Percentiles rank a stretch among this genome's conserved stretches.
These are phyloP conservation scores for Heliothis peltigera DNA, from an alignment of 2,888 invertebrate species.

Conservation along the genomic window DNA sequence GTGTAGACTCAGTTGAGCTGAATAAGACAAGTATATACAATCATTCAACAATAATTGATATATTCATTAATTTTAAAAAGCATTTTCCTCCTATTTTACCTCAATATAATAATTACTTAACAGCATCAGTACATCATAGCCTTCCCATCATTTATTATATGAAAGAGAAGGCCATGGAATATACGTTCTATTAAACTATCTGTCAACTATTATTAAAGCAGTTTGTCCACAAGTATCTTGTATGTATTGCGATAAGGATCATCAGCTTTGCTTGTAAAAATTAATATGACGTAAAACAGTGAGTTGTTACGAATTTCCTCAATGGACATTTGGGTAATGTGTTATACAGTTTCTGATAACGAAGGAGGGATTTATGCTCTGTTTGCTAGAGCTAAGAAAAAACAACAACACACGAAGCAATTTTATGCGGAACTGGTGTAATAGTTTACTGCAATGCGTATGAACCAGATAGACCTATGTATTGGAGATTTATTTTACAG, in stretches of 20 bases:
- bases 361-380: not conserved
- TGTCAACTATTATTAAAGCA: conserved; percentile 23
- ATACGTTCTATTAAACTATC: conserved; percentile 24
- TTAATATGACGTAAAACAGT: conserved; percentile 23
- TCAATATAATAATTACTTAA: too few relatives aligned
- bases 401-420: too few relatives aligned
- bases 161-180: conserved; percentile 37
- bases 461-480: too few relatives aligned
- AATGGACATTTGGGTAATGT: conserved; percentile 5
- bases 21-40: too few relatives aligned
- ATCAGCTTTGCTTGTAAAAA: conserved; percentile 19
- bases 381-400: not conserved
- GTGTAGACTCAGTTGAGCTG: too few relatives aligned
- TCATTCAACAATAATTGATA: too few relatives aligned
- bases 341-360: not conserved
- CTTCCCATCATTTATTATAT: conserved; percentile 12
- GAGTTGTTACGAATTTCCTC: conserved; percentile 21
- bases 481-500: too few relatives aligned
- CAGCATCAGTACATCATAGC: conserved; percentile 3
- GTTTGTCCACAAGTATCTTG: conserved; percentile 3
- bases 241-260: conserved; percentile 43
- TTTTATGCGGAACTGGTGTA: too few relatives aligned
- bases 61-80: too few relatives aligned
- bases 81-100: too few relatives aligned
- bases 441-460: too few relatives aligned